Base-by-base conservation (phyloP, 2,888 invertebrate species). In the Drosophila testacea region DNA sequence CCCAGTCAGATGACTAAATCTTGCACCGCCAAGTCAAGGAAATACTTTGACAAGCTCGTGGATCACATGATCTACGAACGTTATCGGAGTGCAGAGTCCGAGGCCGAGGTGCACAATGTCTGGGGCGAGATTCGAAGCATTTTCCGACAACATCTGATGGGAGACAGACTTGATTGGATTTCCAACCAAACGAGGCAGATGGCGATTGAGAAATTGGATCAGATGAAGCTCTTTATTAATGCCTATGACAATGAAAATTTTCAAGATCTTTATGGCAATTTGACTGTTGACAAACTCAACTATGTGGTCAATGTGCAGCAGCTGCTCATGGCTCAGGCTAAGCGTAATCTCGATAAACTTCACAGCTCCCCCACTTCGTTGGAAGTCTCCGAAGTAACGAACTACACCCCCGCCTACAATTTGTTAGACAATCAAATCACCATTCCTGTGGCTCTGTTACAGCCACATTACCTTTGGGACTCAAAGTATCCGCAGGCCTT, bases 361-460 rank as follows among this genome's bases (percentile, higher is more conserved):
- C 61, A 79, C 10, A 71, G 70, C n/a, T 48, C 74, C 1, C 63
- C 78, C 4, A 9, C 59, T 1, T 48, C 70, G 0, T 22, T 75
- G 55, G 86, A 79, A 27, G 77, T 48, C 11, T 59, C 65, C 1
- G 75, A 83, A 4, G 54, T 76, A 4, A 47, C 78, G 0, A 82
- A 83, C 6, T 84, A 80, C 2, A 90, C 91, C 0, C 86, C 92
- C 0, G 79, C 85, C 41, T 90, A 91, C 63, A 88, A 77, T 27
- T 46, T 79, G 16, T 62, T 83, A 30, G 83, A 87, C 6, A 92
- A 92, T 62, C 76, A 71, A 5, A 89, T 92, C 3, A 82, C 79
- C n/a, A 90, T 92, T 39, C 89, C 92, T 0, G 82, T 91, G 36
- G 86, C 88, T 0, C n/a, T 92, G 39, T 56, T 92, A 10, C 91